Evolutionary conservation across 2,888 invertebrate genomes (phyloP).

Genomic region (Xestoiulus laeticollis): DNA sequence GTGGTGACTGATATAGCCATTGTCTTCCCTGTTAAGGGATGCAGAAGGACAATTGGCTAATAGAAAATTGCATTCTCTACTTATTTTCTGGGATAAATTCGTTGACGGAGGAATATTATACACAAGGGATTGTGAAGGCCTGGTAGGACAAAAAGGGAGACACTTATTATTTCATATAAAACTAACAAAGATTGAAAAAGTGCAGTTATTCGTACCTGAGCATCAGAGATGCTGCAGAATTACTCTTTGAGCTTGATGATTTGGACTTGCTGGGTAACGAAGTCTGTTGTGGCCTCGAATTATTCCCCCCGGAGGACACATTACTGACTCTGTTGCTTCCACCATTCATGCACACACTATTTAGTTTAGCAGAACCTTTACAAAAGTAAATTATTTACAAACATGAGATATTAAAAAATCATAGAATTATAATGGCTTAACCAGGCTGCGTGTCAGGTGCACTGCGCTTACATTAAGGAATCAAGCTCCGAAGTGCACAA

Average conservation of each 20-base stretch:
- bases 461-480: no score
- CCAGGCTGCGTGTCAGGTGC: no score
- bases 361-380: conserved; percentile 27
- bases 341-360: conserved; percentile 40
- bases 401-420: no score
- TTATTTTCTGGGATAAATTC: conserved; percentile 8
- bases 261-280: conserved; percentile 36
- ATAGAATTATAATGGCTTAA: no score
- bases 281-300: conserved; percentile 23
- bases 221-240: not conserved
- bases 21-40: conserved; percentile 32
- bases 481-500: no score
- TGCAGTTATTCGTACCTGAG: not conserved
- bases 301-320: not conserved
- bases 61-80: conserved; percentile 10
- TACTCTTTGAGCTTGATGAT: conserved; percentile 44
- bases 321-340: conserved; percentile 33
- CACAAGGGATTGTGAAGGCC: not conserved
- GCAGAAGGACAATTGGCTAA: conserved; percentile 31
- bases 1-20: conserved; percentile 54
- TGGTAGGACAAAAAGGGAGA: not conserved
- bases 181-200: no score
- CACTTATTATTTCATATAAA: not conserved
- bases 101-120: conserved; percentile 32
- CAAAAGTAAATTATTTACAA: not conserved